Evolutionary conservation across 2,797 vertebrate species (phyloP).

Genomic region (Sarcophilus harrisii): DNA sequence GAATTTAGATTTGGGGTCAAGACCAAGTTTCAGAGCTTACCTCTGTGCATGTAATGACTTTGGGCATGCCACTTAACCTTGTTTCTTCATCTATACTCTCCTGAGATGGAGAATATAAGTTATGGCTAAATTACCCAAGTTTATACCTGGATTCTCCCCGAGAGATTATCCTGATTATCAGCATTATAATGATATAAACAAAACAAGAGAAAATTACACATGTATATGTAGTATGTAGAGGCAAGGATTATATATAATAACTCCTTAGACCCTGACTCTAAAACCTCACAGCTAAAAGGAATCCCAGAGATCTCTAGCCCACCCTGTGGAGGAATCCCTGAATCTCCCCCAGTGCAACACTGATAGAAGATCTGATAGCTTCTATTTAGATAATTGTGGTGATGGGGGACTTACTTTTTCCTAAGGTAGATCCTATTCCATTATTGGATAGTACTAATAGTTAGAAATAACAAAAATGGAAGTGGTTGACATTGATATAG

Average conservation of each 20-base stretch:
- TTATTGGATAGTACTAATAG: background rate
- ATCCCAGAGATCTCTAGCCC: background rate
- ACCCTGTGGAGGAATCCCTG: background rate
- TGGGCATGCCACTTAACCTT: background rate
- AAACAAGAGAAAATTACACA: background rate
- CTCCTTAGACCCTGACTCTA: background rate
- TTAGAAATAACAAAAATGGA: background rate
- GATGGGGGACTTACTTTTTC: background rate
- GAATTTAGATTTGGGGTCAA: background rate
- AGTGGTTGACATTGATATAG: background rate
- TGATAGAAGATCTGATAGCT: background rate
- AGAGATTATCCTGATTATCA: background rate
- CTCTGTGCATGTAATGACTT: background rate
- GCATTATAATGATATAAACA: background rate
- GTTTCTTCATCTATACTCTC: background rate
- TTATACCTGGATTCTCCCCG: background rate
- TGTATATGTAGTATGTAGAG: background rate
- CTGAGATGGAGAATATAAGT: background rate
- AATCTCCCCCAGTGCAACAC: background rate
- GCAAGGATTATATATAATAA: background rate
- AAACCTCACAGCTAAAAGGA: background rate
- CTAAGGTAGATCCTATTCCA: background rate
- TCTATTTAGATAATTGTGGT: background rate
- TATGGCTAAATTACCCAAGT: background rate
- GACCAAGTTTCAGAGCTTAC: background rate